Evolutionary conservation across 92 coral and sea anemone species (phyloP), one percentile per base, ranked within the genome.

Genomic region (Isaurus tuberculatus): DNA sequence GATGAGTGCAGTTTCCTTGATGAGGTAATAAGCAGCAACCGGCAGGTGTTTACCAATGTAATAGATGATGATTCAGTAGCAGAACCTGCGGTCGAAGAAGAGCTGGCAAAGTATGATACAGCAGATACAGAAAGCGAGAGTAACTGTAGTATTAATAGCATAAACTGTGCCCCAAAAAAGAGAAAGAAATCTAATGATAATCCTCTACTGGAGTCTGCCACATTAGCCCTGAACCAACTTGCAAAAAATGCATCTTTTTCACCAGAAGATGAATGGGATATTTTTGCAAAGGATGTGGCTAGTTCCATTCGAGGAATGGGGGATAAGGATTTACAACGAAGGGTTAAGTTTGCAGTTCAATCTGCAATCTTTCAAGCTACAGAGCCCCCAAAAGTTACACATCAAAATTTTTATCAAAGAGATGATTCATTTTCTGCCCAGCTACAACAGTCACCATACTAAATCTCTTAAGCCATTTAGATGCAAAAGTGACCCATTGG

Each of bases 251-350:
- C 80, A 84, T 73, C 57, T 42, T 28, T 64, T 14, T 7, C 40
- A 36, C 40, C 73, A 44, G 79, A 70, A 84, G 91, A 88, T 88
- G 88, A 88, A 79, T 88, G 91, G 91, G 91, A 84, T 63, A 84
- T 84, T 73, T 88, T 88, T 68, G 91, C 88, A 13, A 88, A 53
- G 65, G 91, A 88, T 83, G 86, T 88, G 49, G 86, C 91, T 64
- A 88, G 36, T 84, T 84, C 88, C 70, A 74, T 88, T 67, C 51
- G 65, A 58, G 88, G 72, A 43, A 75, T 69, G 88, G 69, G 69
- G 1, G 51, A 29, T 37, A 66, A 34, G 43, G 79, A 66, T 15
- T 46, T 80, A 34, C 86, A 86, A 63, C 13, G 82, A 51, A 71
- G 73, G 40, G 86, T 66, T 29, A 79, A 69, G 48, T 86, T 68